phyloP scores from a whole-genome alignment of 2,888 invertebrate species.

The Thecophora atra region DNA sequence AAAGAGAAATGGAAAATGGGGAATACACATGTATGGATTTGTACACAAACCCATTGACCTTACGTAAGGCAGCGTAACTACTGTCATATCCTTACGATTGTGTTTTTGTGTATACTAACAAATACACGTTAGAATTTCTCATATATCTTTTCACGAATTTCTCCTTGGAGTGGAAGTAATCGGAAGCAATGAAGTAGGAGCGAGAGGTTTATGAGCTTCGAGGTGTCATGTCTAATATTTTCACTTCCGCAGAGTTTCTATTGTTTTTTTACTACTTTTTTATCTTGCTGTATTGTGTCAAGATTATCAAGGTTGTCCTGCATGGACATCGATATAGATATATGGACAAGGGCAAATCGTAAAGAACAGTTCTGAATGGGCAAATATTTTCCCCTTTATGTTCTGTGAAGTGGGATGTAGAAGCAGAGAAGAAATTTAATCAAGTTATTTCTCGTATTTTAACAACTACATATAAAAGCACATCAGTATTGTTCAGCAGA shows the following conservation, averaged over 20 bases:
- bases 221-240: constrained; percentile 10
- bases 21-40: neutral
- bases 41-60: neutral
- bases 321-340: constrained; percentile 2
- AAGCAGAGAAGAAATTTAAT: no score
- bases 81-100: neutral
- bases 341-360: no score
- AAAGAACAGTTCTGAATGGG: no score
- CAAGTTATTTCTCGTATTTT: no score
- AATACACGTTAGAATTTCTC: constrained; percentile 10
- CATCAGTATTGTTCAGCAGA: no score
- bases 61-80: constrained; percentile 13
- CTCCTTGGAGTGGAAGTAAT: neutral
- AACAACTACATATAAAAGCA: no score
- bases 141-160: constrained; percentile 4
- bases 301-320: constrained; percentile 14
- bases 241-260: neutral
- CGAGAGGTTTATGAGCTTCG: neutral
- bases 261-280: neutral
- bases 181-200: neutral
- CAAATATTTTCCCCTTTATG: no score
- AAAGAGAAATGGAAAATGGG: neutral
- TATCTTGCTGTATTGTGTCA: neutral
- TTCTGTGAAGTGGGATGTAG: no score
- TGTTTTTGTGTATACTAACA: no score